phyloP scores from a whole-genome alignment of 2,113 vertebrate genomes.

The Delphinapterus leucas region DNA sequence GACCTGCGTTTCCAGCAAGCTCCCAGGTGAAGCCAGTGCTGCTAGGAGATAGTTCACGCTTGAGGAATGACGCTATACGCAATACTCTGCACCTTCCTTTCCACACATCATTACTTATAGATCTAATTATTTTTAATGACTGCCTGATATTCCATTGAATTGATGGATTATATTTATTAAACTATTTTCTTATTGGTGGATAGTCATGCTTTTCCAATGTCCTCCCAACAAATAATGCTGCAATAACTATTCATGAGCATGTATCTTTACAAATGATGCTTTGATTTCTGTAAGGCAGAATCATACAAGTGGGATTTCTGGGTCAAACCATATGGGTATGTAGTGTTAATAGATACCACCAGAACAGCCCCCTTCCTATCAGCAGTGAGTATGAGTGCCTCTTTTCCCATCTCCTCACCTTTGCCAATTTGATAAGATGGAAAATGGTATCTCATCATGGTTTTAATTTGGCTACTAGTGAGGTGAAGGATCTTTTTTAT shows the following conservation, averaged over 20 bases:
- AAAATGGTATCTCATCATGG: not conserved
- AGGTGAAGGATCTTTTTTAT: not conserved
- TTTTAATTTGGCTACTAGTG: not conserved
- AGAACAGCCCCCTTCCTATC: not conserved
- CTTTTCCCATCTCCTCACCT: not conserved
- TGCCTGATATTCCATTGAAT: not conserved
- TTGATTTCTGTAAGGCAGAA: not conserved
- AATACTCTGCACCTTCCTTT: not conserved
- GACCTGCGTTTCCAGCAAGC: not conserved
- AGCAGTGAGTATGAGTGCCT: not conserved
- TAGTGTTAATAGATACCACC: not conserved
- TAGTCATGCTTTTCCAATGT: not conserved
- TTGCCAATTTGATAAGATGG: not conserved
- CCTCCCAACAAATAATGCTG: not conserved
- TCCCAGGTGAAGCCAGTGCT: not conserved
- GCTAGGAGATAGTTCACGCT: too few species aligned
- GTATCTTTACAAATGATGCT: not conserved
- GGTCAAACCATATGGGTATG: not conserved
- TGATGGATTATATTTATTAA: not conserved
- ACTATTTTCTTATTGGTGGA: not conserved
- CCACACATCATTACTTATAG: not conserved
- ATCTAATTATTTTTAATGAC: not conserved
- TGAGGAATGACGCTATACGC: not conserved
- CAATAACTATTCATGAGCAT: not conserved
- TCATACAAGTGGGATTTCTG: not conserved